Base-by-base conservation (phyloP, 2,888 invertebrate species). In the Lasioglossum villosulum region DNA sequence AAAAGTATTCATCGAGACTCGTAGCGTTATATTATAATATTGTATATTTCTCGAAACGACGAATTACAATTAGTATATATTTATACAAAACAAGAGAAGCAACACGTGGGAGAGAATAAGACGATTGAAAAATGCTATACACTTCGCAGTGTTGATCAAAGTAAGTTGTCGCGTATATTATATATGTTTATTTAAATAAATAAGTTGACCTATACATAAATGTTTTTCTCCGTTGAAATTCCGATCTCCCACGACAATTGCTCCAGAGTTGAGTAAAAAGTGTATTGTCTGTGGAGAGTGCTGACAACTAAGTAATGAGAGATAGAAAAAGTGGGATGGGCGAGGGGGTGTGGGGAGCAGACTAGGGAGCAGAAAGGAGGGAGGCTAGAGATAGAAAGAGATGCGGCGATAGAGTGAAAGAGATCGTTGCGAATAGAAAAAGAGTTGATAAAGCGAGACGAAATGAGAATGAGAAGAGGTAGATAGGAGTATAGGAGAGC, bases 241-340 rank as follows among this genome's bases (percentile, higher is more conserved):
- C 93, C 92, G 93, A 93, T 92, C 93, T 94, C 94, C 93, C 94
- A 93, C 94, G 93, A 94, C 93, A 94, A 94, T 95, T 93, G 89
- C 86, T 90, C 86, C 86, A 88, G 88, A 88, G 84, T 83, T 84
- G 89, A 88, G 90, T 88, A 90, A 91, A 89, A 91, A 87, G 78
- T 91, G 92, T 89, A 88, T 91, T 91, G 90, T 90, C 75, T 81
- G 68, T 83, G 37, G 83, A 75, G 75, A 80, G 71, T 78, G 85
- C 88, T 88, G 88, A 86, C 88, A 82, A 82, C 75, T 79, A 79
- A 88, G 83, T 75, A 86, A 74, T 66, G 80, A 79, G 52, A 80
- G 77, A 83, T 68, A 59, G 73, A 52, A 66, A 59, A n/a, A 10
- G 42, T 37, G 76, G 42, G 73, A 48, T 74, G 30, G 77, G 79